A percentile compares a stretch with the other conserved stretches of the same genome.
These are phyloP conservation scores for Smutsia temminckii DNA, from an alignment of 2,797 vertebrate genomes.

Conservation along the genomic window DNA sequence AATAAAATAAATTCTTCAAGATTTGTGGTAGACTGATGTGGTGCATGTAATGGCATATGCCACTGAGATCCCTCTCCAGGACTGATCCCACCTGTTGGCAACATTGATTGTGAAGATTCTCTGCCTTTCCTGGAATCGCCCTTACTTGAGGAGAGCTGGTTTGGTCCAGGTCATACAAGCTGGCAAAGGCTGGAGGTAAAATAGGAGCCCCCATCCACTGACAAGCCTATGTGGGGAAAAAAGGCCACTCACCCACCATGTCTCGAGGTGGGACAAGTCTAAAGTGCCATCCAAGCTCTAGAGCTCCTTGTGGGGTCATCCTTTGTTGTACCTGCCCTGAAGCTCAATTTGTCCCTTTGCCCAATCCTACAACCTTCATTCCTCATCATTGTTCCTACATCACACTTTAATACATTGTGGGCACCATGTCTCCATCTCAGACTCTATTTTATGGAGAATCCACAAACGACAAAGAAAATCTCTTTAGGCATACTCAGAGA, in stretches of 20 bases:
- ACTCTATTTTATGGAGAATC: not conserved
- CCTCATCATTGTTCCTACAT: not conserved
- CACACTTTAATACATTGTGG: not conserved
- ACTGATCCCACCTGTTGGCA: too few relatives aligned
- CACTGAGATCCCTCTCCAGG: not conserved
- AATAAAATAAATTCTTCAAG: not conserved
- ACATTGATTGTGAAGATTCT: not conserved
- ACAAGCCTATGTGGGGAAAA: not conserved
- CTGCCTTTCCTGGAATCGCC: not conserved
- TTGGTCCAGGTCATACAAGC: not conserved
- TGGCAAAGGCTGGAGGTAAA: too few relatives aligned
- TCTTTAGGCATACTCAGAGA: not conserved
- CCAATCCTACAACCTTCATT: not conserved
- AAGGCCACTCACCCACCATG: rapidly evolving
- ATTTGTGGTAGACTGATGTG: not conserved
- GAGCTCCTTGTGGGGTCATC: too few relatives aligned
- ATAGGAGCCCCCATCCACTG: too few relatives aligned
- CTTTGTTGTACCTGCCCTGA: not conserved
- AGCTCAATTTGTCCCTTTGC: not conserved
- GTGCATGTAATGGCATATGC: too few relatives aligned
- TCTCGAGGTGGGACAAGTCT: not conserved
- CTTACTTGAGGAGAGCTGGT: not conserved
- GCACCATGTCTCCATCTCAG: not conserved
- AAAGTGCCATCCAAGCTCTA: not conserved
- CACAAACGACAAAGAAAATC: not conserved